Percentiles rank a stretch among this genome's conserved stretches.
phyloP scores from a whole-genome alignment of 1,140 invertebrate species.

The Gonatopus flavifemur region DNA sequence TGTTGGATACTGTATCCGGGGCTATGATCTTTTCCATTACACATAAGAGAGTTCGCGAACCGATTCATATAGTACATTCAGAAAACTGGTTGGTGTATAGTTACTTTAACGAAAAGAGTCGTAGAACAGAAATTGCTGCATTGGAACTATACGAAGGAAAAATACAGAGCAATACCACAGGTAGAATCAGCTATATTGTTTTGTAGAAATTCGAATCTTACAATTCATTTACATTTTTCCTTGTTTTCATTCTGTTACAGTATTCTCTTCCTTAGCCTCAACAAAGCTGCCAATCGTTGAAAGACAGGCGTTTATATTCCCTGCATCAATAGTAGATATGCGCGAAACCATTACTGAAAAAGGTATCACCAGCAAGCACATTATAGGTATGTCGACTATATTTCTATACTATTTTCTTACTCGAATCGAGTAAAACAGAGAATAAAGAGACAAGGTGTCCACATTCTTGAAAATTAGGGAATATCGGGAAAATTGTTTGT shows the following conservation, averaged over 20 bases:
- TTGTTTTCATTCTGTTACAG: slow-evolving; percentile 52
- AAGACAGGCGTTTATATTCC: slow-evolving; percentile 88
- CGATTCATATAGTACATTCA: slow-evolving; percentile 89
- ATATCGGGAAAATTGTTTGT: no score
- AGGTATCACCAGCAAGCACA: slow-evolving; percentile 93
- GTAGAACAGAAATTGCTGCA: slow-evolving; percentile 87
- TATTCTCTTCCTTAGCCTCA: slow-evolving; percentile 80
- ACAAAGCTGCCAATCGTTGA: slow-evolving; percentile 79
- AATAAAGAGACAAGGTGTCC: no score
- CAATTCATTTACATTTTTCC: slow-evolving; percentile 2
- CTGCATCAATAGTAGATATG: slow-evolving; percentile 77
- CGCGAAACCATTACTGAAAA: slow-evolving; percentile 86
- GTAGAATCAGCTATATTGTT: slow-evolving; percentile 35
- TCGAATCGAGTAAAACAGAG: no score
- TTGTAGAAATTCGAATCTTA: not conserved
- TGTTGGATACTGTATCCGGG: slow-evolving; percentile 91
- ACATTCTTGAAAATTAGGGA: no score
- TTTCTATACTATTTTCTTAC: no score
- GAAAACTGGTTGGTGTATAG: slow-evolving; percentile 97
- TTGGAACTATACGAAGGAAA: slow-evolving; percentile 96
- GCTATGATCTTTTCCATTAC: slow-evolving; percentile 70
- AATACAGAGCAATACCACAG: slow-evolving; percentile 79
- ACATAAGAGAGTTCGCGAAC: slow-evolving; percentile 79
- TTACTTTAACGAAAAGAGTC: slow-evolving; percentile 91
- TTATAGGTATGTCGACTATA: slow-evolving; percentile 76